These are phyloP conservation scores for Flexamia atlantica DNA, from an alignment of 2,888 invertebrate species.

Conservation along the genomic window DNA sequence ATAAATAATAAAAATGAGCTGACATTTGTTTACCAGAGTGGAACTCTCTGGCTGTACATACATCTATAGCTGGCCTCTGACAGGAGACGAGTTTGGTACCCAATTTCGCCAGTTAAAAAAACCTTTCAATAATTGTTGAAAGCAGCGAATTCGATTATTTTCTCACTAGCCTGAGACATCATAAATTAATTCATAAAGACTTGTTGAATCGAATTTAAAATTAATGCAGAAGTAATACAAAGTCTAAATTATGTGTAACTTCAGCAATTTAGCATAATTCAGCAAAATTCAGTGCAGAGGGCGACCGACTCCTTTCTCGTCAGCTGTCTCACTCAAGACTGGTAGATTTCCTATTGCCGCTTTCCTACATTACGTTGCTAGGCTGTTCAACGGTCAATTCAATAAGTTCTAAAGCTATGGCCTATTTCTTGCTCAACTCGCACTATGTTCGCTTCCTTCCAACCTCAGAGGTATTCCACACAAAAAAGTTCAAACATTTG, in stretches of 20 bases:
- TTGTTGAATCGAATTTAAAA: too few relatives aligned
- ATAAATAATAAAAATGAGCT: constrained; percentile 5
- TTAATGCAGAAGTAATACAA: too few relatives aligned
- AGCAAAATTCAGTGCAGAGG: too few relatives aligned
- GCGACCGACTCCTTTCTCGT: neutral
- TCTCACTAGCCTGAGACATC: too few relatives aligned
- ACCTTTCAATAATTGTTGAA: too few relatives aligned
- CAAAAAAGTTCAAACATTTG: too few relatives aligned
- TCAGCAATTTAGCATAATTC: too few relatives aligned
- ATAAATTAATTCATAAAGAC: too few relatives aligned
- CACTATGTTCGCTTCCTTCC: neutral
- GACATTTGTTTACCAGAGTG: neutral
- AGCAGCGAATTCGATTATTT: too few relatives aligned
- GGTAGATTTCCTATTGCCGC: constrained; percentile 48
- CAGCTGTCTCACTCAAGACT: constrained; percentile 29
- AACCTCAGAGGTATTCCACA: neutral
- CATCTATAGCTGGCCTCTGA: constrained; percentile 6
- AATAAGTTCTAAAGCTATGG: constrained; percentile 46
- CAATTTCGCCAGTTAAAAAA: too few relatives aligned
- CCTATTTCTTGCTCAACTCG: constrained; percentile 56
- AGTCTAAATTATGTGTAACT: too few relatives aligned
- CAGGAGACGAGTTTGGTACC: neutral
- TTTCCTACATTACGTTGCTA: neutral
- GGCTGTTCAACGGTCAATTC: neutral
- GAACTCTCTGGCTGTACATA: constrained; percentile 17